phyloP scores from a whole-genome alignment of 2,113 vertebrate genomes.

The Calyptommatus sinebrachiatus region DNA sequence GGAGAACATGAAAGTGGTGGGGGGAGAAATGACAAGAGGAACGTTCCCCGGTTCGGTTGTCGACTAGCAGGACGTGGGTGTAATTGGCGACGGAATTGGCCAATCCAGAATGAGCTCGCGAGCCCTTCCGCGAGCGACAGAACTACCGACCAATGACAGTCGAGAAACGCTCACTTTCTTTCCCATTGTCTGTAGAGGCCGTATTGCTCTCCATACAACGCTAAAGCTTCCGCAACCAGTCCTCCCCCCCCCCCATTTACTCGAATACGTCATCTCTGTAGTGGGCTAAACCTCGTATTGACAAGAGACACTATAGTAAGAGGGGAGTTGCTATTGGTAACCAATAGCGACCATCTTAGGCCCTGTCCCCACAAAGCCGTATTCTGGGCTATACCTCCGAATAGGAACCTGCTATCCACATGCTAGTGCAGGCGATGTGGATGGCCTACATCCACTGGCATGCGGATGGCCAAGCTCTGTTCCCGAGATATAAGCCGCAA shows the following conservation, averaged over 20 bases:
- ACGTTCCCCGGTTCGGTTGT: fast-evolving
- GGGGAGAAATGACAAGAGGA: fast-evolving
- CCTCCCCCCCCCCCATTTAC: neutral
- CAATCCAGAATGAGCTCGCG: neutral
- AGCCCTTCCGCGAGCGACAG: neutral
- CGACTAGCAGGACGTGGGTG: fast-evolving
- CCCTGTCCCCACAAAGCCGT: too few relatives aligned
- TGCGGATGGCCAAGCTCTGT: too few relatives aligned
- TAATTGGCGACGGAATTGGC: fast-evolving
- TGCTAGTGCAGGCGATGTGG: too few relatives aligned
- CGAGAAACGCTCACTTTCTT: fast-evolving
- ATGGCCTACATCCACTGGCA: too few relatives aligned
- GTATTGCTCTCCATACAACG: neutral
- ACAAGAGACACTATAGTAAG: neutral
- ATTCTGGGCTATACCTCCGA: too few relatives aligned
- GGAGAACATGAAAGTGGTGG: fast-evolving
- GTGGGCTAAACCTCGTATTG: fast-evolving
- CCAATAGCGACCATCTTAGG: neutral
- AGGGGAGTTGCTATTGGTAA: constrained; percentile 3
- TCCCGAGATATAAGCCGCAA: too few relatives aligned
- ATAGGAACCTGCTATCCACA: too few relatives aligned
- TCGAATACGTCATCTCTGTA: neutral
- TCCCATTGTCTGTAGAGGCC: constrained; percentile 33
- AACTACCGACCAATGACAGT: fast-evolving
- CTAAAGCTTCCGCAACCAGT: neutral